Percentiles rank a stretch among this genome's conserved stretches.
These are phyloP conservation scores for Urechis unicinctus DNA, from an alignment of 2,888 invertebrate genomes.

Conservation along the genomic window DNA sequence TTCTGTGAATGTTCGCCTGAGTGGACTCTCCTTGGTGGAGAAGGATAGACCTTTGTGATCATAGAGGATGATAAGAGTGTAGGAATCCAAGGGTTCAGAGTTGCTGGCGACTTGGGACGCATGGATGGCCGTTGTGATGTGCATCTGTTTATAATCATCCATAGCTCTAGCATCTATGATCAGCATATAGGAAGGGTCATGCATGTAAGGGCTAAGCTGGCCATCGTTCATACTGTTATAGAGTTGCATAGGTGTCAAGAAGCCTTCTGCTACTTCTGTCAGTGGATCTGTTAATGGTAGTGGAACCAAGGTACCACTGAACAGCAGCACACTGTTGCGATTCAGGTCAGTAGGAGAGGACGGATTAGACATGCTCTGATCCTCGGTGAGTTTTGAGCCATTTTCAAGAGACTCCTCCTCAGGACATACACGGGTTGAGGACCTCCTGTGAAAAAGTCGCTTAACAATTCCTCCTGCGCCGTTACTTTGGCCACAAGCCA, in stretches of 20 bases:
- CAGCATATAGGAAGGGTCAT: conserved; percentile 37
- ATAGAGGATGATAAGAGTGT: conserved; percentile 34
- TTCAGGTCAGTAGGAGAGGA: not conserved
- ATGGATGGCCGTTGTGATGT: conserved; percentile 26
- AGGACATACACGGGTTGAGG: not conserved
- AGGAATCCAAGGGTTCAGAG: conserved; percentile 18
- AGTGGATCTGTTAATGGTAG: not conserved
- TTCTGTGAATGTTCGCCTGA: conserved; percentile 9
- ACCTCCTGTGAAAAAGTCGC: not conserved
- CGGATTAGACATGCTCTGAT: not conserved
- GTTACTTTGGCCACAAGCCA: too few species aligned
- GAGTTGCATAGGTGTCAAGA: conserved; percentile 28
- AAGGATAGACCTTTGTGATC: conserved; percentile 19
- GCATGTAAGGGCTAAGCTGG: conserved; percentile 36
- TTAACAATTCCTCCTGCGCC: too few species aligned
- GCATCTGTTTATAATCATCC: conserved; percentile 20
- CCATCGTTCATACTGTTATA: conserved; percentile 43
- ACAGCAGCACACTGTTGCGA: not conserved
- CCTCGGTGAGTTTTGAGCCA: not conserved
- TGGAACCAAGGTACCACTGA: conserved; percentile 2
- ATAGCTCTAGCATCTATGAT: conserved; percentile 32
- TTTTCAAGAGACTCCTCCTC: too few species aligned
- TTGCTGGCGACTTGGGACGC: conserved; percentile 14
- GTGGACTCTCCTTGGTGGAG: conserved; percentile 20
- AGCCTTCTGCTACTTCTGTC: conserved; percentile 18